Evolutionary conservation across 2,113 vertebrate species (phyloP).

Genomic region (Muntiacus muntjak): DNA sequence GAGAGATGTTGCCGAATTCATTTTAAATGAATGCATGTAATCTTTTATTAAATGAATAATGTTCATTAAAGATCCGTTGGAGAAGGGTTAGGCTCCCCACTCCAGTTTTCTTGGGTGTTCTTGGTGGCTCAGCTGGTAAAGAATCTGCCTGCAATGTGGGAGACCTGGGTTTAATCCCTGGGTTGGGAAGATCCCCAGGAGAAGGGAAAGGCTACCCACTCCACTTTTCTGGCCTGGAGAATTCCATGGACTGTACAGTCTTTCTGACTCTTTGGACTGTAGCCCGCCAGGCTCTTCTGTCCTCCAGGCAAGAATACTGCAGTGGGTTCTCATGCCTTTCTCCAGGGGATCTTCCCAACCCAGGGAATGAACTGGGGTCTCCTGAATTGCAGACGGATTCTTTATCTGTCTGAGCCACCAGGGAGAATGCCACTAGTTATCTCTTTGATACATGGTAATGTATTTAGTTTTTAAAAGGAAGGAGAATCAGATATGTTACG

Average conservation of each 20-base stretch:
- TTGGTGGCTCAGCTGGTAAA: too few relatives aligned
- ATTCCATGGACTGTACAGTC: not conserved
- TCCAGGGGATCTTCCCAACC: not conserved
- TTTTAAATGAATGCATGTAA: not conserved
- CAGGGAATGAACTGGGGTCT: not conserved
- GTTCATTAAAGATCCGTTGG: not conserved
- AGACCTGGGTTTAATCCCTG: too few relatives aligned
- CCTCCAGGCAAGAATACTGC: not conserved
- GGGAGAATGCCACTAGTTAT: not conserved
- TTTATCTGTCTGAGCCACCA: not conserved
- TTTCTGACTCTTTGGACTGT: not conserved
- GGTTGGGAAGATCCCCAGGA: not conserved
- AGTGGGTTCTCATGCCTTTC: not conserved
- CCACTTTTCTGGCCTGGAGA: not conserved
- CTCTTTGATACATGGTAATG: not conserved
- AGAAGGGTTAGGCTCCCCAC: too few relatives aligned
- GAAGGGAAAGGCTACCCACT: not conserved
- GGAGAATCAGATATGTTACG: not conserved
- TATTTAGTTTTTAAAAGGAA: not conserved
- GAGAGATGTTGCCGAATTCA: fast-evolving
- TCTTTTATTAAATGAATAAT: not conserved
- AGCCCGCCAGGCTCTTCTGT: not conserved
- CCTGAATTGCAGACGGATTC: fast-evolving
- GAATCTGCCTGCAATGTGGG: too few relatives aligned
- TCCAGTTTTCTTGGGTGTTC: too few relatives aligned